These are phyloP conservation scores for Galeruca laticollis DNA, from an alignment of 2,888 invertebrate genomes.

Conservation along the genomic window DNA sequence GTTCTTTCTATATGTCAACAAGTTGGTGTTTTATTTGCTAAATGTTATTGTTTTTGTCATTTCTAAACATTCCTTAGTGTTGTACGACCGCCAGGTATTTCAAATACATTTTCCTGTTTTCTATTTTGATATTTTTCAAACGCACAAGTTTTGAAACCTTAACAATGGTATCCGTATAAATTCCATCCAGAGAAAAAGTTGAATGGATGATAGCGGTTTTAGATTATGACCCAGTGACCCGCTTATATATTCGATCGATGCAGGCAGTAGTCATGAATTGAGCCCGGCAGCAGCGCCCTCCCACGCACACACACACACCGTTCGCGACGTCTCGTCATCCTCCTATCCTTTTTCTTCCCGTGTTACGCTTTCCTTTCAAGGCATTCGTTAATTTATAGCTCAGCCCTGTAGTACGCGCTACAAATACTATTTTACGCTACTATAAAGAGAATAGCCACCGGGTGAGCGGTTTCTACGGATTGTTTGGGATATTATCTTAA, in stretches of 20 bases:
- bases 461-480: not conserved
- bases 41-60: too few relatives aligned
- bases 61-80: not conserved
- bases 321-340: not conserved
- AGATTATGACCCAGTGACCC: constrained; percentile 5
- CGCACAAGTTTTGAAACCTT: too few relatives aligned
- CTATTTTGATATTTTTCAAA: too few relatives aligned
- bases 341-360: not conserved
- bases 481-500: not conserved
- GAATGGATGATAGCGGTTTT: not conserved
- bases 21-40: too few relatives aligned
- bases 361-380: constrained; percentile 7
- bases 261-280: constrained; percentile 15
- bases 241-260: constrained; percentile 3
- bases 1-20: too few relatives aligned
- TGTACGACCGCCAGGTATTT: too few relatives aligned
- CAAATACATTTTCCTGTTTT: too few relatives aligned
- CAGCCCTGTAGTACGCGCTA: constrained; percentile 43
- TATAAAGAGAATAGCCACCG: constrained; percentile 19
- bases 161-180: not conserved
- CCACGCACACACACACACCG: not conserved
- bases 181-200: not conserved
- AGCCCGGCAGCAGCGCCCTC: constrained; percentile 10
- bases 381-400: constrained; percentile 27
- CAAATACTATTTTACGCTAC: constrained; percentile 47